Conservation (phyloP, 1,140 invertebrate genomes). For the Sycobia sp. region DNA sequence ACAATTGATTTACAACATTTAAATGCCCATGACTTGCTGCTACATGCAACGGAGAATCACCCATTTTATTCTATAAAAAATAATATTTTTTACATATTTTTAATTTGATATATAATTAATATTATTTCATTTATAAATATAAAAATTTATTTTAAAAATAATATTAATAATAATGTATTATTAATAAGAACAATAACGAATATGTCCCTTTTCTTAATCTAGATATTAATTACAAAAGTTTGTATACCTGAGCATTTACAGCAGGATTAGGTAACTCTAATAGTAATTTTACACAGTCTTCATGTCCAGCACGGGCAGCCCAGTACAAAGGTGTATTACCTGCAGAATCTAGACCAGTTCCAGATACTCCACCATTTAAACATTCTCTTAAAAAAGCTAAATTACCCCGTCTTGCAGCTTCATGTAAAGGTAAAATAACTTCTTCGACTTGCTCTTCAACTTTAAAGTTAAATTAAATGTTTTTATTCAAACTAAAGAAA, state of each 20-base stretch:
- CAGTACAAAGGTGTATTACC: conserved; percentile 75
- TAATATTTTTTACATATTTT: conserved; percentile 22
- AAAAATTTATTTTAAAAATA: conserved; percentile 2
- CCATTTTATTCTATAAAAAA: conserved; percentile 64
- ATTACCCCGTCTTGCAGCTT: conserved; percentile 75
- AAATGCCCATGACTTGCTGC: conserved; percentile 68
- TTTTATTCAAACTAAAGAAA: neutral
- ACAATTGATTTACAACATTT: conserved; percentile 66
- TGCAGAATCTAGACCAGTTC: conserved; percentile 72
- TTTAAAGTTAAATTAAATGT: conserved; percentile 45
- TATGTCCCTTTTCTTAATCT: too few relatives aligned
- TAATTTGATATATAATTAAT: neutral
- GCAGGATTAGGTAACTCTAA: conserved; percentile 56
- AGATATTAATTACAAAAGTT: too few relatives aligned
- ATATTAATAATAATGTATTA: conserved; percentile 21
- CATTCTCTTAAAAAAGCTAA: conserved; percentile 69
- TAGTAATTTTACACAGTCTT: conserved; percentile 64
- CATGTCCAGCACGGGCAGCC: conserved; percentile 67
- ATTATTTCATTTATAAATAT: neutral
- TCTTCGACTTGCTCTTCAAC: conserved; percentile 69
- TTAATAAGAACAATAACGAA: too few relatives aligned
- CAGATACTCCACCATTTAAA: conserved; percentile 69
- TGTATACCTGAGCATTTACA: conserved; percentile 59
- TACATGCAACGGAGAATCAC: conserved; percentile 67
- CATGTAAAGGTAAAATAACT: conserved; percentile 71